A percentile compares a stretch with the other conserved stretches of the same genome.
Evolutionary conservation across 2,113 vertebrate genomes (phyloP).

Genomic region (Lepidothrix coronata): DNA sequence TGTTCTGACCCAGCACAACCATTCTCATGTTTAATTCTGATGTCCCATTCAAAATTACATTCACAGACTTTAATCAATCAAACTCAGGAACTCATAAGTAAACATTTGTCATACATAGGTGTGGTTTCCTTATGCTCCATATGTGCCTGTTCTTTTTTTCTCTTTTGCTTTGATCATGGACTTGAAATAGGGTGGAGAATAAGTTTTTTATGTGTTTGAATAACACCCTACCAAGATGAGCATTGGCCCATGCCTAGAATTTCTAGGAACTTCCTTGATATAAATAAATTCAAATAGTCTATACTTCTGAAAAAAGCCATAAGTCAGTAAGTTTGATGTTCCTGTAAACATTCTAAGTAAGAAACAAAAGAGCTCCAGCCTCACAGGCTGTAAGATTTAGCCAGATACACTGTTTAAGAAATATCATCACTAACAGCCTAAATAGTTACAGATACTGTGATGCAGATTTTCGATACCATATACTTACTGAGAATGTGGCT

Average conservation of each 20-base stretch:
- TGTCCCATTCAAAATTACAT: neutral
- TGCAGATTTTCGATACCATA: neutral
- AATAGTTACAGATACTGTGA: neutral
- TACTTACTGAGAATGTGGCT: neutral
- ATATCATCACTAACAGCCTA: neutral
- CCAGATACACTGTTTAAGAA: neutral
- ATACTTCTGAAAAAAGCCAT: neutral
- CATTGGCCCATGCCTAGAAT: neutral
- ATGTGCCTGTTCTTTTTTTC: neutral
- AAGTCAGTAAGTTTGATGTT: neutral
- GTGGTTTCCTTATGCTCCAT: neutral
- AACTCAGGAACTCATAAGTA: neutral
- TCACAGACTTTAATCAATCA: neutral
- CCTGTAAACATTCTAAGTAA: neutral
- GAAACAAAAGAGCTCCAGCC: neutral
- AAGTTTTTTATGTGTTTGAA: neutral
- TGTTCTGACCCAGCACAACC: neutral
- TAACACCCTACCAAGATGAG: neutral
- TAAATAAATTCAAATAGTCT: neutral
- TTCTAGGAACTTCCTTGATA: neutral
- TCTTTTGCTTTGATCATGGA: neutral
- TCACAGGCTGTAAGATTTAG: neutral
- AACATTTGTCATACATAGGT: neutral
- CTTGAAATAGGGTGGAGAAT: neutral
- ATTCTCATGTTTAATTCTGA: neutral